Evolutionary conservation across 2,888 invertebrate genomes (phyloP), one percentile per base, ranked within the genome.

Genomic region (Ichneumoninae sp.): DNA sequence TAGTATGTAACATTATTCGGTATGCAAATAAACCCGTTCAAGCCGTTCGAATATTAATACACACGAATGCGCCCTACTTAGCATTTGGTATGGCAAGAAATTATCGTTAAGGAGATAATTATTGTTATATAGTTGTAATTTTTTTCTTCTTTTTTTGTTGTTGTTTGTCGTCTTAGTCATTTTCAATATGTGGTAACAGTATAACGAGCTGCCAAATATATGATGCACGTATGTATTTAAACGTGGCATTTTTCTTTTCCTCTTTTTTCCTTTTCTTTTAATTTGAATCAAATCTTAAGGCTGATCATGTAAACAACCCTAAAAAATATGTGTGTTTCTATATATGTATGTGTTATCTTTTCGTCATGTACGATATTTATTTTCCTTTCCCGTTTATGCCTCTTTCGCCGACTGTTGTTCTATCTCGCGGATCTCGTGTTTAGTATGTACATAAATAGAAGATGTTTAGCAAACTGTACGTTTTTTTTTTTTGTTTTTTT

Each of bases 271-370:
- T 86, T 83, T 85, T 86, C 84, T 87, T 88, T 89, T 90, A 90
- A 87, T 90, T 86, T 90, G 88, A 92, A 92, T 92, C 89, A 90
- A 93, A 91, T 91, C 90, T 90, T 93, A 93, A 93, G 93, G 93
- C 93, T 93, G 93, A 92, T 93, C 91, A 92, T 93, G 93, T 93
- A 93, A 93, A 93, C 93, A 93, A 93, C 92, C 93, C 93, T 93
- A 93, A 93, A 93, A 93, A 93, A 93, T 93, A 93, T 93, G 92
- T 93, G 91, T 92, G 89, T 93, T 92, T 93, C 91, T 93, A 93
- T 93, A 93, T 92, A 90, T 91, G 90, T 92, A 90, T 90, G 89
- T 88, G 87, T 88, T 81, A 87, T 86, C 71, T 72, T 60, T 78
- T 60, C 62, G 69, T 68, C 57, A 57, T 84, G 30, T 82, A 80